These are phyloP conservation scores for Cremastinae sp. DNA, from an alignment of 2,888 invertebrate genomes.

Conservation along the genomic window DNA sequence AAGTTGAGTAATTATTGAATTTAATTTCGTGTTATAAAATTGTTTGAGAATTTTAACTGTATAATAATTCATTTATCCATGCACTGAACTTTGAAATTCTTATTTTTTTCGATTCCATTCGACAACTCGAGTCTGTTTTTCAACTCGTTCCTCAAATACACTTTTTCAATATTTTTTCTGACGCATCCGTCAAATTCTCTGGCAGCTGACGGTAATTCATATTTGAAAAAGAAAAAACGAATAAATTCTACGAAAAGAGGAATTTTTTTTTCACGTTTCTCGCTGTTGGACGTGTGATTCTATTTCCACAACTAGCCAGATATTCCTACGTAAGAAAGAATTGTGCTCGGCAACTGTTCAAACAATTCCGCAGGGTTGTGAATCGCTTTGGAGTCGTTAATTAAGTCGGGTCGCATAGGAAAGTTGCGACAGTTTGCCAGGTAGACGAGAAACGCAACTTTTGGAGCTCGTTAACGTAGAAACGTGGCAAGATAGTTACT, in stretches of 20 bases:
- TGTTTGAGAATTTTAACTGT: no score
- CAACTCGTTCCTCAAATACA: neutral
- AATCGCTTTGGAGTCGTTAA: conserved; percentile 42
- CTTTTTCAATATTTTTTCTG: neutral
- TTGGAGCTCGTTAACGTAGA: conserved; percentile 43
- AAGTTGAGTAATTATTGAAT: no score
- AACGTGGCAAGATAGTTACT: conserved; percentile 6
- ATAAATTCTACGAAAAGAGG: no score
- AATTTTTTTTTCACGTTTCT: conserved; percentile 5
- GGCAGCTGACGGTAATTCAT: no score
- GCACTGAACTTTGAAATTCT: no score
- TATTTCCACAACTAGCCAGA: no score
- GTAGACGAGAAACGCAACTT: conserved; percentile 18
- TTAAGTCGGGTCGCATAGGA: conserved; percentile 28
- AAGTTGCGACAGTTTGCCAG: conserved; percentile 27
- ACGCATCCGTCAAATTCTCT: no score
- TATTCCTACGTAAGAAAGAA: neutral
- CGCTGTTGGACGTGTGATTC: neutral
- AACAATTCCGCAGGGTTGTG: conserved; percentile 39
- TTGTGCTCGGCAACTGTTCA: conserved; percentile 43
- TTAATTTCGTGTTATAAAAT: no score
- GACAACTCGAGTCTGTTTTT: no score
- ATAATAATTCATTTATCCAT: no score
- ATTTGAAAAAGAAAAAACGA: no score
- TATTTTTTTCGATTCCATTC: neutral